Evolutionary conservation across 2,113 vertebrate genomes (phyloP), one percentile per base, ranked within the genome.

Genomic region (Bothrops jararaca): DNA sequence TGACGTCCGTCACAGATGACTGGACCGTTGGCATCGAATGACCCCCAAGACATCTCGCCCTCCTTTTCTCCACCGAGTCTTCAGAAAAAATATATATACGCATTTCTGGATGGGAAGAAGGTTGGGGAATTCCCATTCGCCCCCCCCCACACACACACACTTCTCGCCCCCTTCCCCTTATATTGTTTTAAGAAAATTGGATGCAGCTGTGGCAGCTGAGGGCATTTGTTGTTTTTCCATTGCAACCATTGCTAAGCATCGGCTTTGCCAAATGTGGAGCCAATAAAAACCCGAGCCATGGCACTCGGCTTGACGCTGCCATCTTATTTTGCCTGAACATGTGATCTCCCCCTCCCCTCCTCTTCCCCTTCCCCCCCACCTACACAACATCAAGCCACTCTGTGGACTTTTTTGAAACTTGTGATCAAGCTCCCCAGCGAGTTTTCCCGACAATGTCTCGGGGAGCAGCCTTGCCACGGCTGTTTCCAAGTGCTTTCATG

Each of bases 201-300:
- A 93, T 86, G 96, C 96, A 96, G 96, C 95, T 97, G 96, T 94
- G 89, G 93, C 93, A 69, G 91, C 89, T 23, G 90, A 91, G 93
- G 90, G 85, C 93, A 85, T 89, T 95, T 96, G 93, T 95, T 96
- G 26, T 95, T 96, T 96, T 96, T 96, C 95, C 94, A 94, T 94
- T 93, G 92, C 95, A 92, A 85, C 93, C 91, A 88, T 95, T 74
- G 69, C 95, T 92, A 74, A 88, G 94, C 94, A 90, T 89, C 88
- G 57, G 93, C 26, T 57, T 58, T 0, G 50, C 92, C 93, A 93
- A 94, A 86, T 91, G 93, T 74, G 85, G 88, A 92, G 50, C 57
- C 95, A 93, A 90, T 93, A 94, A 91, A 92, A 93, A 89, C 89
- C 87, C 58, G 2, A 15, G 2, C 86, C 86, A 52, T 86, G 52